These are phyloP conservation scores for Sebastes wilsoni DNA, from an alignment of 2,797 vertebrate species.

Conservation along the genomic window DNA sequence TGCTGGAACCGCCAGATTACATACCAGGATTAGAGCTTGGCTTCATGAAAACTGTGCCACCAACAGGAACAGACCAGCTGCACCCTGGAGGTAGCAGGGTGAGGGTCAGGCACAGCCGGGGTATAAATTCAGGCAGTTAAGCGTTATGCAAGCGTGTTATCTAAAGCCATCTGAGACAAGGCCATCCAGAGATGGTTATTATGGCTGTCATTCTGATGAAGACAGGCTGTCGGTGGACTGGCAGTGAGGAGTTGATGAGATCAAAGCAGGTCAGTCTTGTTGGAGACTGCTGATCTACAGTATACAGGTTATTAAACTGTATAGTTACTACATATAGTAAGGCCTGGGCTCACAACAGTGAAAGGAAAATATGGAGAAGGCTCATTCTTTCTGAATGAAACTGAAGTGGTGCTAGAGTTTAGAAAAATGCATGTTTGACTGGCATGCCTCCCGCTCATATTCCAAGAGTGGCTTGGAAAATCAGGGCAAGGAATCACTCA, in stretches of 20 bases:
- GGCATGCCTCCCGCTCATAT: background rate
- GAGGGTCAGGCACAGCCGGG: constrained; percentile 55
- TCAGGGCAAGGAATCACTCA: background rate
- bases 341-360: background rate
- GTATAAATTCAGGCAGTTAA: constrained; percentile 66
- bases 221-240: constrained; percentile 51
- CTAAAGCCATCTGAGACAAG: constrained; percentile 71
- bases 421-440: background rate
- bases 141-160: constrained; percentile 71
- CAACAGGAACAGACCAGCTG: constrained; percentile 56
- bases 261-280: constrained; percentile 55
- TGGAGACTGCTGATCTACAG: constrained; percentile 38
- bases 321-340: background rate
- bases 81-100: constrained; percentile 59
- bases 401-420: background rate
- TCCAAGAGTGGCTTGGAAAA: constrained; percentile 11
- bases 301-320: constrained; percentile 10
- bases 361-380: background rate
- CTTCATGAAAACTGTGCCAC: constrained; percentile 57
- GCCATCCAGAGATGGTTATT: constrained; percentile 63
- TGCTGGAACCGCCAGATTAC: constrained; percentile 74
- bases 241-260: constrained; percentile 54
- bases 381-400: background rate
- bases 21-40: constrained; percentile 69
- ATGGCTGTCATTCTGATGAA: constrained; percentile 61